Percentiles rank a stretch among this genome's conserved stretches.
Evolutionary conservation across 1,140 invertebrate genomes (phyloP).

Genomic region (Cecropterus lyciades): DNA sequence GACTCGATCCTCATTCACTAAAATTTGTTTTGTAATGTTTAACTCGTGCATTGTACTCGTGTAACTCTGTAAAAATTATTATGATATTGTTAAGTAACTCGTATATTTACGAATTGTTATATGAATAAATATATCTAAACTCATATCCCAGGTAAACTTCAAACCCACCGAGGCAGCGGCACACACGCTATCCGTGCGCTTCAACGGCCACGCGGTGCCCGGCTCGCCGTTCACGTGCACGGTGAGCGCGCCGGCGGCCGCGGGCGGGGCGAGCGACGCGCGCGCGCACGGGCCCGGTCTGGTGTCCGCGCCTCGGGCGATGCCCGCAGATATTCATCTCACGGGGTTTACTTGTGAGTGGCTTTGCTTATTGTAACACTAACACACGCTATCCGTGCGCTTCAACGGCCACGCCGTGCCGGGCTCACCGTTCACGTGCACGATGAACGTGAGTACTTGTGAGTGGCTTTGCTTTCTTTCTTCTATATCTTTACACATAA

Average conservation of each 20-base stretch:
- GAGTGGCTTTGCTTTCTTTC: background rate
- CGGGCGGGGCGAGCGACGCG: slow-evolving; percentile 63
- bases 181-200: slow-evolving; percentile 95
- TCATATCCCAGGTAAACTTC: slow-evolving; percentile 92
- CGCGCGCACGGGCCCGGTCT: slow-evolving; percentile 85
- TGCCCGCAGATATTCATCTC: slow-evolving; percentile 84
- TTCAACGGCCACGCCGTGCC: slow-evolving; percentile 98
- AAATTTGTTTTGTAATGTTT: too few relatives aligned
- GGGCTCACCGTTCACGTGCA: slow-evolving; percentile 95
- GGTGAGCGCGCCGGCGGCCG: slow-evolving; percentile 83
- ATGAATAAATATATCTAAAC: too few relatives aligned
- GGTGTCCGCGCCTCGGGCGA: slow-evolving; percentile 85
- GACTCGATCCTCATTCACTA: too few relatives aligned
- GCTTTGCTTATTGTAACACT: too few relatives aligned
- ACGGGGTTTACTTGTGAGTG: slow-evolving; percentile 67
- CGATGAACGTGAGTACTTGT: slow-evolving; percentile 83
- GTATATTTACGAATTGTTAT: too few relatives aligned
- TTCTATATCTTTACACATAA: too few relatives aligned
- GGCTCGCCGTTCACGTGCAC: slow-evolving; percentile 95
- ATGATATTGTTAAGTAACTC: too few relatives aligned
- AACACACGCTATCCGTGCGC: slow-evolving; percentile 95
- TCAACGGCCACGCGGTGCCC: slow-evolving; percentile 98
- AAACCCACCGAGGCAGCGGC: slow-evolving; percentile 96
- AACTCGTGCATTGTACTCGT: too few relatives aligned
- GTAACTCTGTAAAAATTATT: too few relatives aligned